Evolutionary conservation across 2,888 invertebrate species (phyloP).

Genomic region (Tricholauxania praeusta): DNA sequence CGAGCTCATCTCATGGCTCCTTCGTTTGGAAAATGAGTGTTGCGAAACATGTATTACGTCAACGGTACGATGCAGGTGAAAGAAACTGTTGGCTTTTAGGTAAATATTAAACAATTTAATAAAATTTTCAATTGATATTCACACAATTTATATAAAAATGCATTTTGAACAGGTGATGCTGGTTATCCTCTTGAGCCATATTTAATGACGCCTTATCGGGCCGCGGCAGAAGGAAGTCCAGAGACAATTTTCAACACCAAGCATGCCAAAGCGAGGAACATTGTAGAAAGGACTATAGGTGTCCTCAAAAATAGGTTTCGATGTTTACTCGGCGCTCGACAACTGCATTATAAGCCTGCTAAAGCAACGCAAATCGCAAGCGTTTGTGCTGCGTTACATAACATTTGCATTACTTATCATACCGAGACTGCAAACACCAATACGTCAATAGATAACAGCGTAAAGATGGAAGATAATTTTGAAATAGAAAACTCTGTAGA

Average conservation of each 20-base stretch:
- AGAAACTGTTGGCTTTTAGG: no score
- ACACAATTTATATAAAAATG: no score
- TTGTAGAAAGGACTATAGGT: no score
- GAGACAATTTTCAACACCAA: not conserved
- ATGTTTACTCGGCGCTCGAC: no score
- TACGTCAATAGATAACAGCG: not conserved
- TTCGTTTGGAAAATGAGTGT: no score
- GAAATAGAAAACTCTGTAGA: not conserved
- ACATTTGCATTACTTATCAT: not conserved
- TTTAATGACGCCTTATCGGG: not conserved
- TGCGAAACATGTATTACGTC: not conserved
- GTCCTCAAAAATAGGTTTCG: no score
- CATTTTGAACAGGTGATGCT: slow-evolving; percentile 1
- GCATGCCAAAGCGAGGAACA: not conserved
- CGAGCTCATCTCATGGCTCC: no score
- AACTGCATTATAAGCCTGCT: not conserved
- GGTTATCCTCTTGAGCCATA: not conserved
- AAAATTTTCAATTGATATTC: no score
- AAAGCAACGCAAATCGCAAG: not conserved
- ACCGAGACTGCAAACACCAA: not conserved
- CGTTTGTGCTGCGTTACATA: no score
- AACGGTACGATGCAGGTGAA: slow-evolving; percentile 3
- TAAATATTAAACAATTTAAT: no score
- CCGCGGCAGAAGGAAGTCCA: not conserved
- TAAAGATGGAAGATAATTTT: not conserved